Conservation (phyloP, 2,113 vertebrate genomes). For the Synodontis membranacea region DNA sequence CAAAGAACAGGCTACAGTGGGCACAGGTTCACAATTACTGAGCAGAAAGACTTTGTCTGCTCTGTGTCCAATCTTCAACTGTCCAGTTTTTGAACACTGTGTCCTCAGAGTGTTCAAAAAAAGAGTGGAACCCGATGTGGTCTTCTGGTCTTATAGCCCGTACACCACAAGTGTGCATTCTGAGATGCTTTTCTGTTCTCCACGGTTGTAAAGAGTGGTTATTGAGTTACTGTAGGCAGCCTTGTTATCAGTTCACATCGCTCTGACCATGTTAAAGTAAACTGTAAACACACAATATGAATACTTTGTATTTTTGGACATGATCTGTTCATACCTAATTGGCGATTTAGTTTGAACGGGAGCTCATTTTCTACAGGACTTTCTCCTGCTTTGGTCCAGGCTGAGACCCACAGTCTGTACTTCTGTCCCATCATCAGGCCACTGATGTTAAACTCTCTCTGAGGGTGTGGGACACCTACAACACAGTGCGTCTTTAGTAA, state of each 20-base stretch:
- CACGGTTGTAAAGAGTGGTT: not conserved
- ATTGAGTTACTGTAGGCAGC: not conserved
- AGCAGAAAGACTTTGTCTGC: not conserved
- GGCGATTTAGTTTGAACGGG: constrained; percentile 39
- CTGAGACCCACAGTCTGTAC: constrained; percentile 69
- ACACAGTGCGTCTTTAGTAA: constrained; percentile 8
- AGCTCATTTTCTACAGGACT: constrained; percentile 45
- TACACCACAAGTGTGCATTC: not conserved
- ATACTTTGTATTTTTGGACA: not conserved
- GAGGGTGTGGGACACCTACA: constrained; percentile 40
- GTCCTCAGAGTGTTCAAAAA: not conserved
- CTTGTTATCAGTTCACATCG: not conserved
- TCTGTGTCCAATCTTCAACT: not conserved
- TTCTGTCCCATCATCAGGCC: constrained; percentile 44
- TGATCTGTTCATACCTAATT: not conserved
- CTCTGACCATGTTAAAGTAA: not conserved
- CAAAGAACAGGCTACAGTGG: not conserved
- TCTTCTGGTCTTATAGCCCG: not conserved
- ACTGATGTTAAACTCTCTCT: constrained; percentile 42
- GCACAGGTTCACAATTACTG: not conserved
- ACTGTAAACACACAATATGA: not conserved
- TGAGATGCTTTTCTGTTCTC: not conserved
- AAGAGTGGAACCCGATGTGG: not conserved
- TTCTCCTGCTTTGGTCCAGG: constrained; percentile 66
- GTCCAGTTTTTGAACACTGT: not conserved